A percentile compares a stretch with the other conserved stretches of the same genome.
phyloP scores from a whole-genome alignment of 1,140 invertebrate genomes.

The Metopolophium dirhodum region DNA sequence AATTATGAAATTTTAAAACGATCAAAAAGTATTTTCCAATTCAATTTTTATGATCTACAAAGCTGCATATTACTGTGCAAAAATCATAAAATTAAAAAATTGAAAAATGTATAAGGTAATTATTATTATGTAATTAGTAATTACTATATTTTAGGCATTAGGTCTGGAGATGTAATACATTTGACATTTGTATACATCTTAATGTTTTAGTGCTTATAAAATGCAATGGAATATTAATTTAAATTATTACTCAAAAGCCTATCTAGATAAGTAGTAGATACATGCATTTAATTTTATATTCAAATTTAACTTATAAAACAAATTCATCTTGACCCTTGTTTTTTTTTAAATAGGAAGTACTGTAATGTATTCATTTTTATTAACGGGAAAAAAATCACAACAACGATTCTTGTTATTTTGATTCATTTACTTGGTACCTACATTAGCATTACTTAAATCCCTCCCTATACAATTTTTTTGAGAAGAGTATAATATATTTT shows the following conservation, averaged over 20 bases:
- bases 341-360: not conserved
- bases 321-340: not conserved
- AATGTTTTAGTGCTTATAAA: not conserved
- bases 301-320: not conserved
- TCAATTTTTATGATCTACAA: not conserved
- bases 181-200: too few relatives aligned
- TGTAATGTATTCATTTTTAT: not conserved
- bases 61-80: not conserved
- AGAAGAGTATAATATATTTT: not conserved
- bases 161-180: too few relatives aligned
- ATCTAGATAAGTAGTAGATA: not conserved
- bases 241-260: not conserved
- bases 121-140: too few relatives aligned
- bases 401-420: not conserved
- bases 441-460: not conserved
- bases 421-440: not conserved
- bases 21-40: not conserved
- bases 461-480: not conserved
- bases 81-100: not conserved
- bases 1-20: not conserved
- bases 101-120: too few relatives aligned
- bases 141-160: too few relatives aligned
- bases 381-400: not conserved
- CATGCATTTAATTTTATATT: not conserved
- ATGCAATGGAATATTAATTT: too few relatives aligned